phyloP scores from a whole-genome alignment of 2,888 invertebrate species.

The Frankliniella fusca region DNA sequence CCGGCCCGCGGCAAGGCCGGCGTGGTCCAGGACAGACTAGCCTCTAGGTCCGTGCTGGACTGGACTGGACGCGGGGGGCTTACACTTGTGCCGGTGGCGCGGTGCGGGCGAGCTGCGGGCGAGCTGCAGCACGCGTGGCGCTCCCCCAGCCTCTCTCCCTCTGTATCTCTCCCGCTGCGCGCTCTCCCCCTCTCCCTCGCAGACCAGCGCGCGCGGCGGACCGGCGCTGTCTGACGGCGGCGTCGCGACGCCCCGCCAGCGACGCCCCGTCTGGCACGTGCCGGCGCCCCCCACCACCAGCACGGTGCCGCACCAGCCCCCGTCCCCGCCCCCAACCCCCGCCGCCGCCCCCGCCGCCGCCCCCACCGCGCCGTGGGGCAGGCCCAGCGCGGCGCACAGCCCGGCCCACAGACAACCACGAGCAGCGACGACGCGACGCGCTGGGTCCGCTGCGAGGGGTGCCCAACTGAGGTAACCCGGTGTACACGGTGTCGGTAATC shows the following conservation, averaged over 20 bases:
- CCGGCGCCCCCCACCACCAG: neutral
- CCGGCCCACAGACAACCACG: neutral
- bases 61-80: neutral
- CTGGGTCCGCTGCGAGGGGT: too few species aligned
- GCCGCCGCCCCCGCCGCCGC: neutral
- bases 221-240: conserved; percentile 10
- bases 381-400: neutral
- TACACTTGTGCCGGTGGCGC: neutral
- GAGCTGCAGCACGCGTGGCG: neutral
- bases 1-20: too few species aligned
- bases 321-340: neutral
- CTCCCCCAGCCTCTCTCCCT: too few species aligned
- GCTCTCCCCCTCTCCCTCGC: neutral
- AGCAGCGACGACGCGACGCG: too few species aligned
- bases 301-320: neutral
- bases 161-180: neutral
- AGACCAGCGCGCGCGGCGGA: conserved; percentile 20
- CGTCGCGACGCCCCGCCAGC: neutral
- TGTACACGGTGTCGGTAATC: too few species aligned
- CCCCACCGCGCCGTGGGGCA: neutral
- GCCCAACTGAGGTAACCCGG: too few species aligned
- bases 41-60: too few species aligned
- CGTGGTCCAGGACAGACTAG: too few species aligned
- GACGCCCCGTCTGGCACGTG: conserved; percentile 1
- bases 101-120: neutral